Evolutionary conservation across 1,140 invertebrate genomes (phyloP).

Genomic region (Hormaphis cornu): DNA sequence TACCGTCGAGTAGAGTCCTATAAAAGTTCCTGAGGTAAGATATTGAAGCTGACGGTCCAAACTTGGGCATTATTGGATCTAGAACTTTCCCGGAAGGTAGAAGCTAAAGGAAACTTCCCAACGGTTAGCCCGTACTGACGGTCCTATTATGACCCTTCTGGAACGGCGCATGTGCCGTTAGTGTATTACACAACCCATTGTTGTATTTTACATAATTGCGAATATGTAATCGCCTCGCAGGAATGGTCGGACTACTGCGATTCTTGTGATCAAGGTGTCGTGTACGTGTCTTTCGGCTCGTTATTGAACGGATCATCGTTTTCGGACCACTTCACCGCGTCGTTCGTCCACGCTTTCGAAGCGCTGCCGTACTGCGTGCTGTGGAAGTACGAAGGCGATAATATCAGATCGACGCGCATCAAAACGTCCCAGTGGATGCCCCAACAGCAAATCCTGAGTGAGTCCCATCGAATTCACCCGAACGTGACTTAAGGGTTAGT

Average conservation of each 20-base stretch:
- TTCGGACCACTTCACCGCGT: conserved; percentile 36
- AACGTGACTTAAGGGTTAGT: neutral
- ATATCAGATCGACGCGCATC: conserved; percentile 49
- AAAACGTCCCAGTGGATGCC: conserved; percentile 53
- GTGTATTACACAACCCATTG: no score
- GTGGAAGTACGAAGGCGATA: conserved; percentile 51
- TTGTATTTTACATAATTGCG: neutral
- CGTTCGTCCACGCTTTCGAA: conserved; percentile 39
- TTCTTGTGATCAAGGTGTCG: conserved; percentile 40
- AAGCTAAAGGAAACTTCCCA: no score
- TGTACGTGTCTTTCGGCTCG: conserved; percentile 43
- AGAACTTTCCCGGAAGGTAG: no score
- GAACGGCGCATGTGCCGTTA: no score
- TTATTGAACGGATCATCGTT: conserved; percentile 37
- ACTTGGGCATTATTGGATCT: no score
- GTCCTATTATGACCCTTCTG: no score
- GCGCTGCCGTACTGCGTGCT: conserved; percentile 46
- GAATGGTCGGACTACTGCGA: conserved; percentile 35
- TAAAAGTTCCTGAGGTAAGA: no score
- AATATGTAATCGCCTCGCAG: neutral
- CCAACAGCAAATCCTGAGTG: conserved; percentile 54
- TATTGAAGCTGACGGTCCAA: no score
- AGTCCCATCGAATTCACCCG: conserved; percentile 36
- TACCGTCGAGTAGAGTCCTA: no score
- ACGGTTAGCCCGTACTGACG: no score